Evolutionary conservation across 2,797 vertebrate genomes (phyloP).

Genomic region (Leuciscus waleckii): DNA sequence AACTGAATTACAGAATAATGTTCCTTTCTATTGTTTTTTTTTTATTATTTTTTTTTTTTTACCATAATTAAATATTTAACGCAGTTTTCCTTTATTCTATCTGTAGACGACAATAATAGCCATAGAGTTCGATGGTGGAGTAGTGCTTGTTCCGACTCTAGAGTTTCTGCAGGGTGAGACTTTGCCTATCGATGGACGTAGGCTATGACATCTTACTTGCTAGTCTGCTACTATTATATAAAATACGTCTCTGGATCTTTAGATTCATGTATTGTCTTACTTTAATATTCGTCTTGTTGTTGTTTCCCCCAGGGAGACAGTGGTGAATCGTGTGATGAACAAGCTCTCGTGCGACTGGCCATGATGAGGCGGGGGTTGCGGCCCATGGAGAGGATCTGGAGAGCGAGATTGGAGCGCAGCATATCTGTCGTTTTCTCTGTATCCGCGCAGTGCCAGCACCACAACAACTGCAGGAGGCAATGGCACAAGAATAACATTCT

Average conservation of each 20-base stretch:
- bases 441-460: slow-evolving; percentile 82
- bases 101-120: slow-evolving; percentile 75
- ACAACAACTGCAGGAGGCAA: slow-evolving; percentile 69
- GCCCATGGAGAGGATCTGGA: slow-evolving; percentile 72
- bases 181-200: no score
- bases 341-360: slow-evolving; percentile 83
- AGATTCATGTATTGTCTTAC: no score
- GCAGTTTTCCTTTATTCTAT: not conserved
- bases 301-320: slow-evolving; percentile 24
- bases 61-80: not conserved
- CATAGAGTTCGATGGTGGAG: slow-evolving; percentile 83
- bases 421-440: slow-evolving; percentile 79
- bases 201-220: no score
- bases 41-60: not conserved
- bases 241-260: no score
- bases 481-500: not conserved
- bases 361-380: slow-evolving; percentile 77
- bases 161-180: no score
- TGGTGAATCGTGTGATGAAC: slow-evolving; percentile 90
- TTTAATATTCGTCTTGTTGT: no score
- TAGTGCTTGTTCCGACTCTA: slow-evolving; percentile 86
- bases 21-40: not conserved
- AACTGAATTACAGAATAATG: not conserved
- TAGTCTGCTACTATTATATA: no score
- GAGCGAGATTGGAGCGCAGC: slow-evolving; percentile 77